Evolutionary conservation across 1,140 invertebrate species (phyloP), one percentile per base, ranked within the genome.

Genomic region (Microplitis mediator): DNA sequence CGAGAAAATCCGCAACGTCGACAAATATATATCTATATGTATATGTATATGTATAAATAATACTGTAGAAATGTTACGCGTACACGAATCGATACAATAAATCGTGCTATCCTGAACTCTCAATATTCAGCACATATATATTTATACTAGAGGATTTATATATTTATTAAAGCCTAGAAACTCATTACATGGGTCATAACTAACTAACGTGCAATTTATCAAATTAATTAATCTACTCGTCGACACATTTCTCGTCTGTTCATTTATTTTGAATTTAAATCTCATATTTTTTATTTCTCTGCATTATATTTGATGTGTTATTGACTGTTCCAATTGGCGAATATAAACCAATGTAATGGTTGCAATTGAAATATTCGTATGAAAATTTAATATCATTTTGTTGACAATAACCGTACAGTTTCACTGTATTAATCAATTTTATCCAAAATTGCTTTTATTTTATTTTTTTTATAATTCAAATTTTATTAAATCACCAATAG

Each of bases 1-100:
- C 45, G 39, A 65, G 63, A 65, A 65, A 65, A 65, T 65, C 63
- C 63, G 63, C 63, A 65, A 39, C 63, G 63, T 65, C 63, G 63
- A 65, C 63, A 65, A 65, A 65, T 65, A 65, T 65, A 65, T 65
- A 13, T 36, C n/a, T n/a, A n/a, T 23, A 23, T 65, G 23, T 36
- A 65, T 16, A 11, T 4, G 13, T 4, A 45, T 45, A 54, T 23
- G 13, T 65, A 65, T 31, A 51, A 65, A 65, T 32, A 39, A 65
- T 65, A 65, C 63, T 51, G 4, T 4, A 45, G 39, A 65, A 50
- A 35, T 16, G 63, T 65, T 39, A 39, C 45, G 62, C 35, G 63
- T 35, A 35, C 45, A 39, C 63, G 14, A 65, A 65, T 65, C 63
- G 63, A 65, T 65, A 65, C 63, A 16, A 65, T 65, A 65, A 65